These are phyloP conservation scores for Elysia crispata DNA, from an alignment of 2,888 invertebrate genomes.

Conservation along the genomic window DNA sequence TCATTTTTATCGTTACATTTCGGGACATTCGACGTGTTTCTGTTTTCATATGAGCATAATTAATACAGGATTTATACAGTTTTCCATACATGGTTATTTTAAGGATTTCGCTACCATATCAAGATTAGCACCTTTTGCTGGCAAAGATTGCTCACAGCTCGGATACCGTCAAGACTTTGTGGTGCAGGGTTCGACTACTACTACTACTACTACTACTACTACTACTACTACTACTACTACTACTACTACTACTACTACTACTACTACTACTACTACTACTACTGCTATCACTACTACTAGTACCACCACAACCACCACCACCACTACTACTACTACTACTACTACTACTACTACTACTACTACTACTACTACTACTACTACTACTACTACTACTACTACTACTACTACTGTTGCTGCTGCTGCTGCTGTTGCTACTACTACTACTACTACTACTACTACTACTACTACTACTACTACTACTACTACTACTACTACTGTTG, in stretches of 20 bases:
- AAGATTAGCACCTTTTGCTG: too few relatives aligned
- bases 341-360: constrained; percentile 30
- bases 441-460: constrained; percentile 19
- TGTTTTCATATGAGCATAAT: too few relatives aligned
- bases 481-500: constrained; percentile 15
- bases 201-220: constrained; percentile 31
- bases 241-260: constrained; percentile 31
- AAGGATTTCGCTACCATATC: too few relatives aligned
- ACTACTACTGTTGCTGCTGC: constrained; percentile 11
- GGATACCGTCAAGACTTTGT: too few relatives aligned
- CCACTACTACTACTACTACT: constrained; percentile 30
- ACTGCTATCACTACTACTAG: constrained; percentile 27
- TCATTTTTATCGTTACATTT: too few relatives aligned
- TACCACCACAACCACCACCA: constrained; percentile 17
- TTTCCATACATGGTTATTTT: too few relatives aligned
- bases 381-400: not conserved
- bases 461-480: constrained; percentile 19
- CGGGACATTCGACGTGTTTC: too few relatives aligned
- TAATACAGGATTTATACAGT: too few relatives aligned
- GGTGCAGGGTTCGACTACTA: too few relatives aligned
- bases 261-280: not conserved
- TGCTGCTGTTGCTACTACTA: constrained; percentile 20
- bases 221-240: constrained; percentile 26
- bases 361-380: constrained; percentile 29
- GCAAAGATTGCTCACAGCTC: too few relatives aligned